Evolutionary conservation across 2,113 vertebrate genomes (phyloP).

Genomic region (Istiophorus platypterus): DNA sequence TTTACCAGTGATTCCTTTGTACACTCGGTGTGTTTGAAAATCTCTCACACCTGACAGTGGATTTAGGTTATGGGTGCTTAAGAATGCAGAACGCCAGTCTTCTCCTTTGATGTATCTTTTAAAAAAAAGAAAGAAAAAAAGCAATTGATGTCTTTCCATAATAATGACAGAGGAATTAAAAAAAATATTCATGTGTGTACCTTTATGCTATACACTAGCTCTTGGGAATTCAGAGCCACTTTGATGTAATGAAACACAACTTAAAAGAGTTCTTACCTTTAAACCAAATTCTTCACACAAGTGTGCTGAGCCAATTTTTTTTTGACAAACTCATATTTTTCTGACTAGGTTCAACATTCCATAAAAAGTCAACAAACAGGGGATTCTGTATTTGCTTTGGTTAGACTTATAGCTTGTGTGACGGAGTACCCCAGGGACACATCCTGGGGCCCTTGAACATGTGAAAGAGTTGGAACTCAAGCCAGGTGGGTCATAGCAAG

Average conservation of each 20-base stretch:
- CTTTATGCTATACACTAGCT: conserved; percentile 13
- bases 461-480: conserved; percentile 55
- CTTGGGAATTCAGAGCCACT: conserved; percentile 24
- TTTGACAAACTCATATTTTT: conserved; percentile 24
- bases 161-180: conserved; percentile 38
- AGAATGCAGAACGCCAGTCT: conserved; percentile 9
- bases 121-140: conserved; percentile 23
- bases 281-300: conserved; percentile 36
- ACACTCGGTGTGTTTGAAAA: conserved; percentile 31
- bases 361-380: conserved; percentile 40
- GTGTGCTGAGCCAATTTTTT: conserved; percentile 11
- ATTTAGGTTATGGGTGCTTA: conserved; percentile 6
- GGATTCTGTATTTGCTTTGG: conserved; percentile 64
- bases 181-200: conserved; percentile 34
- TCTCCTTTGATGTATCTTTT: conserved; percentile 26
- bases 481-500: conserved; percentile 52
- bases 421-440: conserved; percentile 38
- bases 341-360: conserved; percentile 31
- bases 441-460: conserved; percentile 46
- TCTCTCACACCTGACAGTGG: conserved; percentile 1
- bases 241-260: conserved; percentile 41
- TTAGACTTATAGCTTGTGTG: conserved; percentile 53
- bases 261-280: conserved; percentile 49
- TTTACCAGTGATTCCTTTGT: conserved; percentile 9
- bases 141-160: conserved; percentile 9